Evolutionary conservation across 2,888 invertebrate species (phyloP).

Genomic region (Rhodophaea formosa): DNA sequence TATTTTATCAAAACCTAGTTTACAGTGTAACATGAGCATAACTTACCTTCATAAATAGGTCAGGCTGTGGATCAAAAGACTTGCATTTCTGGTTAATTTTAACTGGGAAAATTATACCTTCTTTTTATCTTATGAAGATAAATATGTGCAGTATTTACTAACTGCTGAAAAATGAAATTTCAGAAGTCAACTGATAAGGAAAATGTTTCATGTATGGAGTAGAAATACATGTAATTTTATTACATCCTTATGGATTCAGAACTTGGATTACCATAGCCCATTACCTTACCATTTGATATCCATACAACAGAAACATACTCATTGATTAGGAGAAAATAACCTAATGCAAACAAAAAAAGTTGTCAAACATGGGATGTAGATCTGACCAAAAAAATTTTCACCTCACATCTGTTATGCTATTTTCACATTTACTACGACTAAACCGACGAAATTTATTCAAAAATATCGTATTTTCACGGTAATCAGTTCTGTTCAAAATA

Average conservation of each 20-base stretch:
- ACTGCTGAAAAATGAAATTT: not conserved
- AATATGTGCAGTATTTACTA: too few species aligned
- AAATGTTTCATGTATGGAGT: not conserved
- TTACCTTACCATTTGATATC: not conserved
- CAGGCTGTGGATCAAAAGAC: too few species aligned
- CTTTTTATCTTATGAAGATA: too few species aligned
- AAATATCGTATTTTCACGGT: not conserved
- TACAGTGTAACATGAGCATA: too few species aligned
- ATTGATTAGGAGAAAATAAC: conserved; percentile 25
- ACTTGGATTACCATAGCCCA: too few species aligned
- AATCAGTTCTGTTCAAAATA: not conserved
- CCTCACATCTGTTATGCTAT: not conserved
- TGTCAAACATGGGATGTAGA: not conserved
- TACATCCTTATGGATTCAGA: not conserved
- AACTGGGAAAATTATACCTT: too few species aligned
- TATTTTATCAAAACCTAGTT: too few species aligned
- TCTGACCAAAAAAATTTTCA: not conserved
- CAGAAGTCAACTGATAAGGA: not conserved
- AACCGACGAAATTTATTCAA: not conserved
- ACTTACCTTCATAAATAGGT: too few species aligned
- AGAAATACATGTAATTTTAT: not conserved
- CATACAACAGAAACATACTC: not conserved
- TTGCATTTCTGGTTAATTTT: too few species aligned
- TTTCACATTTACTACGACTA: not conserved
- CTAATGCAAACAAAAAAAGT: conserved; percentile 19